phyloP scores from a whole-genome alignment of 2,797 vertebrate species.

The Neosilurus mollespiculum region DNA sequence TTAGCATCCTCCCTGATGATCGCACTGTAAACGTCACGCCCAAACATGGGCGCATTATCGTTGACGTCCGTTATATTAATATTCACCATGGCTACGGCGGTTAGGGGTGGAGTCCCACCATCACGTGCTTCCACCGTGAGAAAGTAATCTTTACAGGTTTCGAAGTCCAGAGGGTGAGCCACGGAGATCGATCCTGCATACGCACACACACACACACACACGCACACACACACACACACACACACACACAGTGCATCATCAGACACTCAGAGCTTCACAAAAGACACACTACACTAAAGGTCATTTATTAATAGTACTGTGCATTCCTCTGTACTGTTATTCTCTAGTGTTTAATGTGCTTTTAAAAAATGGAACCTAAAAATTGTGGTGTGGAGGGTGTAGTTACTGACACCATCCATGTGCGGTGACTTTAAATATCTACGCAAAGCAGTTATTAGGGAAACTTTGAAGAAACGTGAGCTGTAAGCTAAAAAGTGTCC shows the following conservation, averaged over 20 bases:
- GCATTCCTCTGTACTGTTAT: not conserved
- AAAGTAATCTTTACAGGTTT: slow-evolving; percentile 88
- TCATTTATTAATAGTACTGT: not conserved
- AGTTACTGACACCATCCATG: not conserved
- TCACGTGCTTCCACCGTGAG: slow-evolving; percentile 92
- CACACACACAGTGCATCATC: slow-evolving; percentile 6
- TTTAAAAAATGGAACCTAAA: not conserved
- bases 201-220: slow-evolving; percentile 16
- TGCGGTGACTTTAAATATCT: not conserved
- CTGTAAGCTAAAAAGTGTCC: slow-evolving; percentile 1
- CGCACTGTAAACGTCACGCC: slow-evolving; percentile 81
- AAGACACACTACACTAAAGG: slow-evolving; percentile 2
- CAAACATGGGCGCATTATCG: slow-evolving; percentile 89
- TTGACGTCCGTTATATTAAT: slow-evolving; percentile 93
- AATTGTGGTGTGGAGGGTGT: not conserved
- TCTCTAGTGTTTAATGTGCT: not conserved
- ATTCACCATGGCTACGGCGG: slow-evolving; percentile 86
- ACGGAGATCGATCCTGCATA: slow-evolving; percentile 84
- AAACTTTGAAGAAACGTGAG: slow-evolving; percentile 1
- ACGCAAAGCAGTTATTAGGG: not conserved
- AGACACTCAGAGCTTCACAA: not conserved
- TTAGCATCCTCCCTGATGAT: slow-evolving; percentile 88
- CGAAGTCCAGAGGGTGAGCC: slow-evolving; percentile 85
- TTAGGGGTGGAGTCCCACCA: slow-evolving; percentile 87
- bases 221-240: slow-evolving; percentile 13